Evolutionary conservation across 2,113 vertebrate species (phyloP).

Genomic region (Bucco capensis): DNA sequence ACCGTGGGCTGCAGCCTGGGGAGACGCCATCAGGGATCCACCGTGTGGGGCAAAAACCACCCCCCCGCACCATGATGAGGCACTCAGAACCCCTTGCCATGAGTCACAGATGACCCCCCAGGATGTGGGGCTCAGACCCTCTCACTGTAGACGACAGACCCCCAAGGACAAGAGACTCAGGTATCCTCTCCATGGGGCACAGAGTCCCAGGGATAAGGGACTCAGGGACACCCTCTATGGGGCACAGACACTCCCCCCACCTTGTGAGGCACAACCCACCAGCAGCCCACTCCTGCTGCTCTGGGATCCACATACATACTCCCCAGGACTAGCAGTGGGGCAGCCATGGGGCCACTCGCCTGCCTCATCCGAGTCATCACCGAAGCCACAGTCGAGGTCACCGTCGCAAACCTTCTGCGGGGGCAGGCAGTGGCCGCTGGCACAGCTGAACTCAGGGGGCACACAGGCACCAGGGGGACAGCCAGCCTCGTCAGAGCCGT

Average conservation of each 20-base stretch:
- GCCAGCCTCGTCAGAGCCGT: conserved; percentile 82
- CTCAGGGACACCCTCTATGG: no score
- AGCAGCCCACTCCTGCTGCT: background rate
- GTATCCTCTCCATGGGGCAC: background rate
- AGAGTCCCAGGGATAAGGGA: no score
- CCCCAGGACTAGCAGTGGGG: background rate
- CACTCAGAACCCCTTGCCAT: background rate
- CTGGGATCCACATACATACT: background rate
- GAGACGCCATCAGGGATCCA: background rate
- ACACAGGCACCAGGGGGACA: conserved; percentile 73
- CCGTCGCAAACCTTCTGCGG: conserved; percentile 80
- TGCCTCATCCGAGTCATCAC: conserved; percentile 75
- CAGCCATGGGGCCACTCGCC: background rate
- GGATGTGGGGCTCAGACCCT: no score
- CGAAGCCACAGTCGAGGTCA: conserved; percentile 76
- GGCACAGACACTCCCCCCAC: background rate
- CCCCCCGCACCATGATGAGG: conserved; percentile 54
- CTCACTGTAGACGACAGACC: background rate
- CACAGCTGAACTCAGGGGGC: conserved; percentile 76
- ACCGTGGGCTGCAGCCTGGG: conserved; percentile 79
- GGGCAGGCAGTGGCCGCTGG: conserved; percentile 76
- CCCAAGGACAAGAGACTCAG: background rate
- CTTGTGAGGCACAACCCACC: background rate
- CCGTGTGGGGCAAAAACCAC: conserved; percentile 26
- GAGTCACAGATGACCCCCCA: background rate